Evolutionary conservation across 2,888 invertebrate species (phyloP), one percentile per base, ranked within the genome.

Genomic region (Sarcophaga rosellei): DNA sequence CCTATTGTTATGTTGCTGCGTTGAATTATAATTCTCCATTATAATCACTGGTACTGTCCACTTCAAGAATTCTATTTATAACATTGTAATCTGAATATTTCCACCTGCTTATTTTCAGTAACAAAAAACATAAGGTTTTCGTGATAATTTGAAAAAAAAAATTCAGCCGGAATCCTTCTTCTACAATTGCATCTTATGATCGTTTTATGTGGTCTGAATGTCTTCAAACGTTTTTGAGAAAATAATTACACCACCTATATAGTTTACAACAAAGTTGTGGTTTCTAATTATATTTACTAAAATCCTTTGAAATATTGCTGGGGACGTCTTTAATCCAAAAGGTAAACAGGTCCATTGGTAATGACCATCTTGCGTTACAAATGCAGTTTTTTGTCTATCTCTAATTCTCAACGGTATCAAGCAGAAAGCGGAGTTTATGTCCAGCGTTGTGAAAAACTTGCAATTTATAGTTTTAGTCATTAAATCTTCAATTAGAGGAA

Each of bases 321-420:
- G 86, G 17, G 86, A 73, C 45, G 86, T 84, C 82, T 88, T 88
- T 76, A 88, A 47, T 12, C 88, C 86, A 80, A 84, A 88, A 11
- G 87, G 81, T 25, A 88, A 35, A 57, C 86, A 86, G 6, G 87
- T 88, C 88, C 88, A 85, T 84, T 88, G 88, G 65, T 84, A 88
- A 63, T 88, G 87, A 23, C 88, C 88, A 73, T 87, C 84, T n/a
- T n/a, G n/a, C n/a, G n/a, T 74, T 88, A 88, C 44, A n/a, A n/a
- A n/a, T n/a, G n/a, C n/a, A n/a, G n/a, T n/a, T n/a, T n/a, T n/a
- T n/a, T n/a, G n/a, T n/a, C 84, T 87, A 80, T 88, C 85, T 84
- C 85, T 70, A 25, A 87, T 81, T 57, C 76, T 15, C 45, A 87
- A 79, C 73, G 84, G 77, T 74, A 77, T 78, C 47, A 47, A 62